phyloP scores from a whole-genome alignment of 2,888 invertebrate species.

The Argyresthia albistria region DNA sequence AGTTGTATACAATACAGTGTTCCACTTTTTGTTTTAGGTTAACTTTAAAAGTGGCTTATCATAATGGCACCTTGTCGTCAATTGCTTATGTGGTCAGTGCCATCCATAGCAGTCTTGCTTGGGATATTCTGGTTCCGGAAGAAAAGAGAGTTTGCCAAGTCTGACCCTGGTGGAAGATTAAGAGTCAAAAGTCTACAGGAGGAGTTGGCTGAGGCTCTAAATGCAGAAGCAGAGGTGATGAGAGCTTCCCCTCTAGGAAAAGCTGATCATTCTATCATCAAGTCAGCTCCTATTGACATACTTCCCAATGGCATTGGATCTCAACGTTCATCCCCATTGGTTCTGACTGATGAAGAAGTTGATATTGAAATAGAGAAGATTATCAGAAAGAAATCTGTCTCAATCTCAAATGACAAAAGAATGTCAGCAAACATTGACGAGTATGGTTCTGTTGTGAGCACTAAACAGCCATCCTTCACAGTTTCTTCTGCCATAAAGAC shows the following conservation, averaged over 20 bases:
- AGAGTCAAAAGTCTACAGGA: conserved; percentile 59
- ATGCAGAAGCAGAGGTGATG: conserved; percentile 45
- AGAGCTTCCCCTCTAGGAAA: conserved; percentile 57
- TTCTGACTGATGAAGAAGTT: conserved; percentile 77
- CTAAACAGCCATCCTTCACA: conserved; percentile 5
- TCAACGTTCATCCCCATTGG: conserved; percentile 70
- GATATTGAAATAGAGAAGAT: conserved; percentile 79
- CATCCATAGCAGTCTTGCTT: conserved; percentile 84
- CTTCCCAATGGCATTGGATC: conserved; percentile 61
- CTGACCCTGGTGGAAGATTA: conserved; percentile 81
- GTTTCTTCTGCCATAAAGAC: background rate
- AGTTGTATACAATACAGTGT: background rate
- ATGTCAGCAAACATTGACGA: conserved; percentile 37
- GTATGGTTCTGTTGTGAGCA: conserved; percentile 11
- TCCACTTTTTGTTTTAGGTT: conserved; percentile 57
- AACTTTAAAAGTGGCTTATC: conserved; percentile 78
- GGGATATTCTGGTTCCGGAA: conserved; percentile 88
- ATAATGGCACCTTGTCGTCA: conserved; percentile 86
- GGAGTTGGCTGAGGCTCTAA: conserved; percentile 60
- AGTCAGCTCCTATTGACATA: conserved; percentile 80
- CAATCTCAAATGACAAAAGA: conserved; percentile 54
- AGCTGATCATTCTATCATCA: conserved; percentile 59
- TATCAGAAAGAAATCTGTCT: conserved; percentile 67
- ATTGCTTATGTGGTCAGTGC: conserved; percentile 83
- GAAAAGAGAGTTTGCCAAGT: conserved; percentile 80